These are phyloP conservation scores for Phylloscopus whistleri DNA, from an alignment of 2,113 vertebrate species.

Conservation along the genomic window DNA sequence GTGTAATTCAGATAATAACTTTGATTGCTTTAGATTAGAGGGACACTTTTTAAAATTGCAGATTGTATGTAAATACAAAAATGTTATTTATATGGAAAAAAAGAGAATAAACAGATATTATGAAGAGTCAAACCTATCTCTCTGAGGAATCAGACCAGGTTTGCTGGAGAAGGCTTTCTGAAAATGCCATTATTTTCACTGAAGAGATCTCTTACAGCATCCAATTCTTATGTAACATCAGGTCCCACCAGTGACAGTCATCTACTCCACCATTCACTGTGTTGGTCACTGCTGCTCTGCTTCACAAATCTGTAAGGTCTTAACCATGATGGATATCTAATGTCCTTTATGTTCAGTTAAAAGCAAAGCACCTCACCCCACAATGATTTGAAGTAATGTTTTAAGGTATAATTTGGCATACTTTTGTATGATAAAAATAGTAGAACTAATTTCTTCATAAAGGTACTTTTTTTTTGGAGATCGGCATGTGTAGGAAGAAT, in stretches of 20 bases:
- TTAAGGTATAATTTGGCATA: neutral
- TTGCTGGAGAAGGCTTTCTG: neutral
- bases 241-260: neutral
- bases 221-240: neutral
- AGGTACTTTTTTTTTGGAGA: neutral
- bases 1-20: neutral
- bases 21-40: neutral
- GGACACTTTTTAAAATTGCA: neutral
- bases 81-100: neutral
- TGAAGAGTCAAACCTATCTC: neutral
- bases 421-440: neutral
- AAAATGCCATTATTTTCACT: neutral
- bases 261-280: neutral
- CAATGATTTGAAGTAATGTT: neutral
- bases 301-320: neutral
- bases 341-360: neutral
- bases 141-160: neutral
- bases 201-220: neutral
- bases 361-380: neutral
- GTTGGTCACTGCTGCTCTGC: neutral
- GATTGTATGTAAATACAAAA: neutral
- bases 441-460: neutral
- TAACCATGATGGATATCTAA: neutral
- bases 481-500: neutral
- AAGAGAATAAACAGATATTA: neutral